A percentile compares a stretch with the other conserved stretches of the same genome.
phyloP scores from a whole-genome alignment of 2,113 vertebrate species.

The Daboia siamensis region DNA sequence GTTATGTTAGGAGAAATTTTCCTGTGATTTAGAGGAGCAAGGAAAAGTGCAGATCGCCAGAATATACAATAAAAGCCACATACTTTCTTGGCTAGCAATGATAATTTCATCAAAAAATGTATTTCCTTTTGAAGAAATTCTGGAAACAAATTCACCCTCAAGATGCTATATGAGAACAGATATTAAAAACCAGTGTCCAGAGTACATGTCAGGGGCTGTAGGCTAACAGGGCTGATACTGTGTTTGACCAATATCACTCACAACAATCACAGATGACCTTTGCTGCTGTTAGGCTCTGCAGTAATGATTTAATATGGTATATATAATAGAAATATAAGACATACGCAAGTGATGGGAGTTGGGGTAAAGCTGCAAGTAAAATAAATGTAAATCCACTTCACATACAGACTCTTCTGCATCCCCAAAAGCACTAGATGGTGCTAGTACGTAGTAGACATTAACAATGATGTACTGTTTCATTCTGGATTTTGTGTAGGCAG shows the following conservation, averaged over 20 bases:
- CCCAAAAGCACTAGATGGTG: slow-evolving; percentile 53
- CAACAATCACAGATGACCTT: background rate
- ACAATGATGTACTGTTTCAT: background rate
- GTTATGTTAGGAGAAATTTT: background rate
- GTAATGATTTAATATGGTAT: background rate
- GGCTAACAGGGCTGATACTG: background rate
- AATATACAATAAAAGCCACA: background rate
- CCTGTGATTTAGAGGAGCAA: background rate
- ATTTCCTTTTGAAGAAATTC: background rate
- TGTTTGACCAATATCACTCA: background rate
- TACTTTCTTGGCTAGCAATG: background rate
- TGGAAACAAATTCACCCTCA: background rate
- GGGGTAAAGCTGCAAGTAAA: background rate
- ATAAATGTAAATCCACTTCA: background rate
- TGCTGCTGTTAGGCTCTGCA: background rate
- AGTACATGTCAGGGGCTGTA: background rate
- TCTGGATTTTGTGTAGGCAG: accelerated
- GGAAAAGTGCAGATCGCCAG: background rate
- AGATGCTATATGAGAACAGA: background rate
- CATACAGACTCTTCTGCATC: background rate
- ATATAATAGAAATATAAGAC: background rate
- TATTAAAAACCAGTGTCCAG: background rate
- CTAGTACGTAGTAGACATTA: slow-evolving; percentile 36
- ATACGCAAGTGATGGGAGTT: background rate
- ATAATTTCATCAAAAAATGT: background rate